Percentiles rank a stretch among this genome's conserved stretches.
Conservation (phyloP, 2,888 invertebrate genomes). For the Lamproptera curius region DNA sequence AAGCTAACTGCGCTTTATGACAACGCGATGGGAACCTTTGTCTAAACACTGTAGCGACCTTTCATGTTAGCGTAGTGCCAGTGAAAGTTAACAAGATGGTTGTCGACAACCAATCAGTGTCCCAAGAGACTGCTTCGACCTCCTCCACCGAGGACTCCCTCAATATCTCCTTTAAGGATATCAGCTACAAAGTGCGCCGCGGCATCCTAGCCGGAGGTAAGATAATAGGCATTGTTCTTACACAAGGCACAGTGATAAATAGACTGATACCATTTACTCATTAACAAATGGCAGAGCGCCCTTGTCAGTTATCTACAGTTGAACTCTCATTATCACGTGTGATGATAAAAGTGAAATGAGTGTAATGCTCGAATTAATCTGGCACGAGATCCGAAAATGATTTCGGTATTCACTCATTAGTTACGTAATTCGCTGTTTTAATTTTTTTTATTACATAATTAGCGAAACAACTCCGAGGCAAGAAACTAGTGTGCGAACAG, state of each 20-base stretch:
- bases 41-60: conserved; percentile 35
- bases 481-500: conserved; percentile 1
- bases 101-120: conserved; percentile 54
- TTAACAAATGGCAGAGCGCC: conserved; percentile 26
- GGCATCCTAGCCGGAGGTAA: conserved; percentile 78
- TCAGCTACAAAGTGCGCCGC: conserved; percentile 81
- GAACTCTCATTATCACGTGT: conserved; percentile 31
- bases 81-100: conserved; percentile 52
- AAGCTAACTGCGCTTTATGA: conserved; percentile 46
- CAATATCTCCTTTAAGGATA: conserved; percentile 82
- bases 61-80: conserved; percentile 30
- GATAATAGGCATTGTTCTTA: conserved; percentile 17
- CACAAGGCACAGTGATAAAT: conserved; percentile 14
- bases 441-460: conserved; percentile 14
- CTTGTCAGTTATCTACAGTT: conserved; percentile 33
- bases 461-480: conserved; percentile 2
- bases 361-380: conserved; percentile 16
- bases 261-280: conserved; percentile 20
- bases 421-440: conserved; percentile 13
- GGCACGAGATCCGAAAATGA: conserved; percentile 1
- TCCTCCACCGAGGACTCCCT: conserved; percentile 67
- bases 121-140: conserved; percentile 61
- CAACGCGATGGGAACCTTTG: conserved; percentile 48
- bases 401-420: neutral
- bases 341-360: conserved; percentile 32